Conservation (phyloP, 1,140 invertebrate genomes). For the Campodea augens region DNA sequence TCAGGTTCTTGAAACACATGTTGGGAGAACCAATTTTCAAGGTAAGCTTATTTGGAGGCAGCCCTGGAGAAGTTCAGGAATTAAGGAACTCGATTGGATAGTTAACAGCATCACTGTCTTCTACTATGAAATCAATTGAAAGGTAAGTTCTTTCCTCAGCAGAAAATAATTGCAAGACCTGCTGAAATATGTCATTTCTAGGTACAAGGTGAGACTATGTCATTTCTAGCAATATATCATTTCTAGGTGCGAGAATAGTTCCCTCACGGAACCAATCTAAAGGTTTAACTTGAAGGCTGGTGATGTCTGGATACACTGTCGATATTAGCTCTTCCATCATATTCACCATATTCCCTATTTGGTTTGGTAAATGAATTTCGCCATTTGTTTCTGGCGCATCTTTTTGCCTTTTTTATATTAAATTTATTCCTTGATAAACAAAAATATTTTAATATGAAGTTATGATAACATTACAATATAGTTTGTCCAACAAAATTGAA, state of each 20-base stretch:
- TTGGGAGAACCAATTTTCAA: constrained; percentile 21
- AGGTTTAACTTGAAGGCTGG: background rate
- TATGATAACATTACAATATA: too few species aligned
- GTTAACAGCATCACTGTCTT: constrained; percentile 10
- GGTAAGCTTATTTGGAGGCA: constrained; percentile 22
- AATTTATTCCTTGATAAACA: too few species aligned
- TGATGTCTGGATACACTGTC: constrained; percentile 1
- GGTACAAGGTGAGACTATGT: too few species aligned
- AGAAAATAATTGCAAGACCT: constrained; percentile 5
- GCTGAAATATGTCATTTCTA: constrained; percentile 8
- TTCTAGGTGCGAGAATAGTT: too few species aligned
- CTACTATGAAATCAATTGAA: constrained; percentile 10
- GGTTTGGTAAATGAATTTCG: background rate
- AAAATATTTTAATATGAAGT: too few species aligned
- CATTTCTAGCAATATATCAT: too few species aligned
- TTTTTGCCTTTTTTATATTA: too few species aligned
- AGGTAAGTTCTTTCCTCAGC: constrained; percentile 4
- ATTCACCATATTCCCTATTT: background rate
- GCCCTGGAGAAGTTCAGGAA: constrained; percentile 17
- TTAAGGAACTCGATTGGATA: constrained; percentile 23
- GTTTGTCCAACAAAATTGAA: too few species aligned
- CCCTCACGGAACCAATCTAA: constrained; percentile 4
- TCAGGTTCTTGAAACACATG: constrained; percentile 24
- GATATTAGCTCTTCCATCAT: constrained; percentile 1
- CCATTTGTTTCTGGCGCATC: background rate